Evolutionary conservation across 2,797 vertebrate genomes (phyloP), one percentile per base, ranked within the genome.

Genomic region (Sebastes minor): DNA sequence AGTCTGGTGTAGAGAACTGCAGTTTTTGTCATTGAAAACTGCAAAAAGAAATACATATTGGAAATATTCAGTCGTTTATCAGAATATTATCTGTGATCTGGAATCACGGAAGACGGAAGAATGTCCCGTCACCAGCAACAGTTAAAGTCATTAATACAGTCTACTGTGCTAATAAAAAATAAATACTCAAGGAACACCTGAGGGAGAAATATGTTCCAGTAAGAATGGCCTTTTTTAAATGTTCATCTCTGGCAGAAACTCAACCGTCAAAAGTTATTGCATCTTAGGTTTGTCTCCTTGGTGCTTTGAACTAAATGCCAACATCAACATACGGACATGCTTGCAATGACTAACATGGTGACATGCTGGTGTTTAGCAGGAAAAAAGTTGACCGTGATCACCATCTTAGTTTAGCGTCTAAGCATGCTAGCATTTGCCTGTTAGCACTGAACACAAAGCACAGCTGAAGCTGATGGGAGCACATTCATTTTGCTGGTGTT

Each of bases 141-240:
- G 25, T 57, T 52, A 25, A 33, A 62, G 62, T 61, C 64, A 82
- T 71, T 18, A 77, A 52, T 74, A 68, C 22, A 11, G 42, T 61
- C 14, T 20, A 22, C 42, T 49, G 27, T 13, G 20, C 16, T 65
- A 65, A 61, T 68, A 71, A 0, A 71, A 75, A 27, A 61, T 61
- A 18, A 65, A 65, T 8, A 28, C 35, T 35, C 7, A 7, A 16
- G 13, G 4, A 62, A 49, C 11, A 56, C 74, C 71, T 27, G n/a
- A 65, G 67, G 52, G 69, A 70, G 42, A 23, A 56, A 76, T 27
- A 42, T 38, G n/a, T 63, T 71, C 7, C 42, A 18, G 52, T 66
- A 70, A 25, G 2, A 38, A 27, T 25, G 27, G 9, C 42, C 30
- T 72, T 75, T 65, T 61, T 65, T 62, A 64, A 81, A 81, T 76